These are phyloP conservation scores for Aleiodes alternator DNA, from an alignment of 2,888 invertebrate species.

Conservation along the genomic window DNA sequence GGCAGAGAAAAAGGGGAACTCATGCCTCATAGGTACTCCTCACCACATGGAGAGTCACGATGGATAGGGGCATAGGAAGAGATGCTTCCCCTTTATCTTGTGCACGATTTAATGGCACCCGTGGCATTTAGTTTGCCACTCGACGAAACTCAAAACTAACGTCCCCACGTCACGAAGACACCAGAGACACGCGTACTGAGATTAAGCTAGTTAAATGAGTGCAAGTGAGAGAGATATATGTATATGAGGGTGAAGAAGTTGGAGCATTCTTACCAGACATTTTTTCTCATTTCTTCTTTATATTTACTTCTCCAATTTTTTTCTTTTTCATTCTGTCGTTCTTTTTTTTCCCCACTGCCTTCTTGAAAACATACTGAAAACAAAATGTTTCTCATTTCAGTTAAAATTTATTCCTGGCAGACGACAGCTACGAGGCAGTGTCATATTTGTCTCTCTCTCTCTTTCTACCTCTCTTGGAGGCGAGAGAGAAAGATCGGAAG, in stretches of 20 bases:
- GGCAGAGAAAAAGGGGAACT: neutral
- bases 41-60: conserved; percentile 27
- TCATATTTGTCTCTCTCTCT: conserved; percentile 26
- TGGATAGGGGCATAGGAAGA: conserved; percentile 10
- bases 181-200: conserved; percentile 18
- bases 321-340: neutral
- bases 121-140: conserved; percentile 44
- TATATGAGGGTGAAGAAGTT: neutral
- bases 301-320: conserved; percentile 11
- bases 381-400: conserved; percentile 44
- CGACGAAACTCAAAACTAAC: conserved; percentile 39
- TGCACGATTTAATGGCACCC: conserved; percentile 45
- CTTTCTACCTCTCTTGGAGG: too few relatives aligned
- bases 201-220: conserved; percentile 24
- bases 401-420: conserved; percentile 40
- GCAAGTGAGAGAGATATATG: conserved; percentile 4
- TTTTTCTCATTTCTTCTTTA: neutral
- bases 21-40: neutral
- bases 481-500: too few relatives aligned
- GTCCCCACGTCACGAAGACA: conserved; percentile 40
- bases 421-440: conserved; percentile 26
- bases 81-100: neutral
- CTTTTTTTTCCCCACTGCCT: neutral
- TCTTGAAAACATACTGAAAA: conserved; percentile 35
- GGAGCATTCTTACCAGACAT: conserved; percentile 7